A percentile compares a stretch with the other conserved stretches of the same genome.
Evolutionary conservation across 2,888 invertebrate genomes (phyloP).

Genomic region (Drosophila robusta): DNA sequence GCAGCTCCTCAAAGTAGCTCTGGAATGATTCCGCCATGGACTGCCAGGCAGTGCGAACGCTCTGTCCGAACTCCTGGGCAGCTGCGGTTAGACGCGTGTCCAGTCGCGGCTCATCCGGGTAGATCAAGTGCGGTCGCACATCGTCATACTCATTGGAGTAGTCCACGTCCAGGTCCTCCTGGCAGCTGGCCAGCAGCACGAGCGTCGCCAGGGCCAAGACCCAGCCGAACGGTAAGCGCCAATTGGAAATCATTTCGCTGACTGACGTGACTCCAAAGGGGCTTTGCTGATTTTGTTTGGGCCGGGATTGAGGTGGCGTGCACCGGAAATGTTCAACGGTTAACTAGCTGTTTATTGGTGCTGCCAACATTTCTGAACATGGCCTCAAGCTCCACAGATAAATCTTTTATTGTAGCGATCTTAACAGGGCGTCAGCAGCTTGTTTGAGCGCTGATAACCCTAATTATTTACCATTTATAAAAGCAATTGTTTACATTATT

Average conservation of each 20-base stretch:
- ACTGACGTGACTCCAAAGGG: constrained; percentile 40
- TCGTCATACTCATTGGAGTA: constrained; percentile 74
- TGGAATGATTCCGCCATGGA: constrained; percentile 64
- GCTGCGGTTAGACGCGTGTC: constrained; percentile 49
- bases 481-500: no score
- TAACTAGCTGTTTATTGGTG: constrained; percentile 7
- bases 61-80: constrained; percentile 59
- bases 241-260: constrained; percentile 34
- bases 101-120: constrained; percentile 42
- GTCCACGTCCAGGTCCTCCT: constrained; percentile 44
- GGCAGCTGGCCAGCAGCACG: constrained; percentile 12
- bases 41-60: constrained; percentile 68
- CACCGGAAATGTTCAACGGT: constrained; percentile 21
- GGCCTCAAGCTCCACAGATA: background rate
- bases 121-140: constrained; percentile 60
- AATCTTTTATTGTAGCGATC: background rate
- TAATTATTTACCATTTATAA: no score
- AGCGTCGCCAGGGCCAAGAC: background rate
- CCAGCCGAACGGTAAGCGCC: constrained; percentile 13
- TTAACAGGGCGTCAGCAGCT: background rate
- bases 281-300: constrained; percentile 56
- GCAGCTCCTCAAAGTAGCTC: constrained; percentile 56
- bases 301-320: background rate
- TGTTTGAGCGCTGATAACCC: no score
- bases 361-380: background rate